phyloP scores from a whole-genome alignment of 2,113 vertebrate species.

The Spilogale gracilis region DNA sequence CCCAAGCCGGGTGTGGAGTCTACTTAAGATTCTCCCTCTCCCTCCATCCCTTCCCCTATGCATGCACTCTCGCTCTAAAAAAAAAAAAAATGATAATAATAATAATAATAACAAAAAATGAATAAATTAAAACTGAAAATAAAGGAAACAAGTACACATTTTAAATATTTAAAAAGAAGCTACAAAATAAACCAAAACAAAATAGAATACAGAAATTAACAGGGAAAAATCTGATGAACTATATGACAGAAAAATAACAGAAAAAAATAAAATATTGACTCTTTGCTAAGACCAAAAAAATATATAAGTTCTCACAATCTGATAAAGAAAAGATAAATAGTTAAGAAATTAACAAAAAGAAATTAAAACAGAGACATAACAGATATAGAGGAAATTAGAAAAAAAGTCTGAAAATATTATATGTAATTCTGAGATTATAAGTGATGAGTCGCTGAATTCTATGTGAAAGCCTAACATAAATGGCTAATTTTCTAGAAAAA shows the following conservation, averaged over 20 bases:
- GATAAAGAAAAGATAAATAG: background rate
- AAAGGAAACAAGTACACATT: background rate
- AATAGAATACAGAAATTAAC: background rate
- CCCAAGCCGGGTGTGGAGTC: background rate
- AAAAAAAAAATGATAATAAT: background rate
- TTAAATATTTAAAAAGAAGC: background rate
- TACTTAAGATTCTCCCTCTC: background rate
- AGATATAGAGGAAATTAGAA: background rate
- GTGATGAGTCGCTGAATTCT: too few species aligned
- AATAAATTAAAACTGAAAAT: background rate
- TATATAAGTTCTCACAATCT: background rate
- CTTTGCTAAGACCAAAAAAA: background rate
- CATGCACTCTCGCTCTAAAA: background rate
- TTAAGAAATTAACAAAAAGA: background rate
- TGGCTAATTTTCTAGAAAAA: background rate
- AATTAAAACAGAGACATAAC: background rate
- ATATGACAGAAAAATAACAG: background rate
- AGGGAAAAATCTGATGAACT: background rate
- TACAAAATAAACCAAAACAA: background rate
- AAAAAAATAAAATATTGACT: background rate
- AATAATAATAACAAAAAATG: background rate
- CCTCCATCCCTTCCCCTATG: background rate
- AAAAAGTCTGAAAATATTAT: background rate
- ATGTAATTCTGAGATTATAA: background rate
- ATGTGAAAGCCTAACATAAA: slow-evolving; percentile 2